Base-by-base conservation (phyloP, 2,888 invertebrate genomes). In the Athalia cordata region DNA sequence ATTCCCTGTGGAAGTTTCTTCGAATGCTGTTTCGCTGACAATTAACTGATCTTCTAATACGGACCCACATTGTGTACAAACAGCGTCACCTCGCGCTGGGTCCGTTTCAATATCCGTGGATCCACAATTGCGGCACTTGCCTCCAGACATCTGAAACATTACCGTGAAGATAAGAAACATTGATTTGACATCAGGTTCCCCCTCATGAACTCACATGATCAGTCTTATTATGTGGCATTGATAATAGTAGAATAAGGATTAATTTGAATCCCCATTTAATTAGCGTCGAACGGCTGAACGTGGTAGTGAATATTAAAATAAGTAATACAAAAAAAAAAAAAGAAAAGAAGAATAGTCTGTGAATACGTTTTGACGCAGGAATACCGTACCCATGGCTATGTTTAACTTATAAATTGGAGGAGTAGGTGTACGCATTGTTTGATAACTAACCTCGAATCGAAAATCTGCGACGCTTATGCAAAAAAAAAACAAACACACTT, bases 31-130 rank as follows among this genome's bases (percentile, higher is more conserved):
- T 90, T 99, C 99, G 3, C 97, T 96, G 45, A 99, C 98, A 87
- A 99, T 99, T 77, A 98, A 95, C 86, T 96, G 97, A 87, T 99
- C 98, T 89, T 99, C 99, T 13, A 99, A 91, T 1, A 99, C 99
- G 6, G 96, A 95, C 47, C 99, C 99, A 91, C 99, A 99, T 87
- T 95, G 95, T 47, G 97, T 98, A 90, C 99, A 99, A 0, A 99
- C 98, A 8, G 96, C 95, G 93, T 99, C 98, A 55, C 99, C 99
- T 86, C 98, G 93, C 43, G 96, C 95, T 79, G 97, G 96, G 90
- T 99, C 99, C 80, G 96, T 96, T 91, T 99, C 99, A 80, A 99
- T 97, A 81, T 98, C 97, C 5, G 96, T 95, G 59, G 96, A 95
- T 11, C 96, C 96, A 89, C 97, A 97, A 86, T 95, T 95, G 89